Evolutionary conservation across 1,140 invertebrate species (phyloP), one percentile per base, ranked within the genome.

Genomic region (Ips nitidus): DNA sequence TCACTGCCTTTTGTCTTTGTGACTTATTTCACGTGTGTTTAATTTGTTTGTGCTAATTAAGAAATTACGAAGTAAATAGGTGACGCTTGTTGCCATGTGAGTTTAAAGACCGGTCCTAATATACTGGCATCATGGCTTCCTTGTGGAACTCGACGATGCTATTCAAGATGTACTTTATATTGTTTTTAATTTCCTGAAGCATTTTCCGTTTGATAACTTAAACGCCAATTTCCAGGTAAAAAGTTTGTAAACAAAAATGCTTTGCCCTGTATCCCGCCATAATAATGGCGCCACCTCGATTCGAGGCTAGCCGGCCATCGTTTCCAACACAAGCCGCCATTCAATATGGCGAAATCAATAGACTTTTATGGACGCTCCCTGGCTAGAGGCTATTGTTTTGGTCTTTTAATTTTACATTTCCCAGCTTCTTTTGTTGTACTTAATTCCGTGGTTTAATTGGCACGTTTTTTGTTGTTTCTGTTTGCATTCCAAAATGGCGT

Each of bases 331-430:
- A 41, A 57, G 57, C 56, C 2, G 5, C 5, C 71, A 66, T 80
- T 73, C 77, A 79, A 78, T 68, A 79, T 79, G 79, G 77, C 79
- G 79, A 79, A 79, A 79, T 80, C 79, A 78, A 80, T 80, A 80
- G 74, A 58, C 66, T 52, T 66, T 62, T 64, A 3, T 7, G 58
- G 59, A 41, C 74, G 50, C 64, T 41, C 75, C 74, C 60, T 5
- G 60, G 6, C 37, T 36, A 36, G 74, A 75, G 75, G 66, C 69
- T 75, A 75, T 37, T 52, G 41, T 63, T 63, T 53, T 70, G 22
- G n/a, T n/a, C 47, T 73, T 67, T 67, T 55, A 63, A 60, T 71
- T 61, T 66, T 41, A 47, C 40, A 52, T 59, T 37, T 71, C 39
- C 22, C 22, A 47, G 42, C 37, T 7, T 66, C 36, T 66, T 57